Evolutionary conservation across 2,113 vertebrate genomes (phyloP), one percentile per base, ranked within the genome.

Genomic region (Gobiocypris rarus): DNA sequence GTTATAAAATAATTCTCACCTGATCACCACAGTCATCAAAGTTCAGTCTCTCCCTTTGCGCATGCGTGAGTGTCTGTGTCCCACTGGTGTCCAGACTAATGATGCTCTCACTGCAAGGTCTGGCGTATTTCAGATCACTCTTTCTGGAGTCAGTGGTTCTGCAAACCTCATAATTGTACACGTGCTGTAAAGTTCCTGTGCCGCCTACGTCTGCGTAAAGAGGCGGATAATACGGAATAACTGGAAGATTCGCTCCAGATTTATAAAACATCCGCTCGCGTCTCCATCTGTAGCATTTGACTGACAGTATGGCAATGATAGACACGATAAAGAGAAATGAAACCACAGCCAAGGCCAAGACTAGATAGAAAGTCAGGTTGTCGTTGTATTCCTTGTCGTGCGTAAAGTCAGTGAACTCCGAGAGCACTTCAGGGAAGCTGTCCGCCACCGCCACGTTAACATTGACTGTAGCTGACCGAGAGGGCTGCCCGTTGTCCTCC

Each of bases 201-300:
- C 45, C 9, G 1, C 77, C 86, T 41, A 85, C 82, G 69, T 89
- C 88, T 50, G 85, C 71, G 73, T 87, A 89, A 84, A 81, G 80
- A 15, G 85, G 87, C 22, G 89, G 87, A 87, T 89, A 89, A 63
- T 90, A 89, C 22, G 87, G 87, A 76, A 89, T 90, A 24, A 88
- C 87, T 22, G 84, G 82, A 22, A 86, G 86, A 87, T 38, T 86
- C 2, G 75, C 87, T 13, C 71, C 79, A 17, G 87, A 87, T 83
- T 89, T 87, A 24, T 0, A 88, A 87, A 85, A 88, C 14, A 75
- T 38, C 1, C 31, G 81, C 0, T 91, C 88, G 2, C 52, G 80
- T 54, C 65, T 86, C 85, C 85, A 86, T 4, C 81, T 83, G 75
- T 78, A 78, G 26, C 75, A 81, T 52, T 83, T 82, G 9, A 77